These are phyloP conservation scores for Teinopalpus imperialis DNA, from an alignment of 2,888 invertebrate species.

Conservation along the genomic window DNA sequence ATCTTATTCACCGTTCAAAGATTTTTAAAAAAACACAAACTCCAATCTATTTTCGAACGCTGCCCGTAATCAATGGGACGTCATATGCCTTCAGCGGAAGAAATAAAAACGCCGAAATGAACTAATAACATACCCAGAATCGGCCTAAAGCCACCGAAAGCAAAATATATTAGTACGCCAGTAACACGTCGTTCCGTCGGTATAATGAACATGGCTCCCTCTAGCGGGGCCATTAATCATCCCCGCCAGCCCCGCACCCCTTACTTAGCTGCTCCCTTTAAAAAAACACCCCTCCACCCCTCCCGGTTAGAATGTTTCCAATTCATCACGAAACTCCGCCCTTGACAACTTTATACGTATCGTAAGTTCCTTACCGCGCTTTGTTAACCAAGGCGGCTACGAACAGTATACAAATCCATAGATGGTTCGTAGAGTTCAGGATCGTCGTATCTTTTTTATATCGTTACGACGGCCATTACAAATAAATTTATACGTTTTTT, in stretches of 20 bases:
- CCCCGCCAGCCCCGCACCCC: conserved; percentile 56
- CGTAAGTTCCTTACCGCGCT: conserved; percentile 51
- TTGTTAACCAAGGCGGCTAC: conserved; percentile 37
- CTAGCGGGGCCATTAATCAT: conserved; percentile 72
- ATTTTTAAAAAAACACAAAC: conserved; percentile 37
- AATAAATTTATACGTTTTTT: conserved; percentile 68
- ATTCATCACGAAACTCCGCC: conserved; percentile 83
- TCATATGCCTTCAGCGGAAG: conserved; percentile 70
- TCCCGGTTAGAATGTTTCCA: conserved; percentile 74
- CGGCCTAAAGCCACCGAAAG: conserved; percentile 53
- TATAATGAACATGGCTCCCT: conserved; percentile 82
- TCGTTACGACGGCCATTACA: conserved; percentile 65
- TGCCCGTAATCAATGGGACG: conserved; percentile 53
- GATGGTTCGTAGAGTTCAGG: conserved; percentile 46
- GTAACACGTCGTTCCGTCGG: conserved; percentile 77
- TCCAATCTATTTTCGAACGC: conserved; percentile 44
- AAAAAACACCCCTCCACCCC: conserved; percentile 67
- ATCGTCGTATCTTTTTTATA: conserved; percentile 70
- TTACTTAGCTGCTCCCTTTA: conserved; percentile 58
- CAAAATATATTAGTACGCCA: conserved; percentile 76
- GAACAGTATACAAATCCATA: conserved; percentile 27
- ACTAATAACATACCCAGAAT: conserved; percentile 62
- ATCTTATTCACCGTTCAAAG: conserved; percentile 42
- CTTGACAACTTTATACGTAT: conserved; percentile 83
- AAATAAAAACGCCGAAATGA: conserved; percentile 75